Conservation (phyloP, 2,113 vertebrate genomes). For the Rhinogobius similis region DNA sequence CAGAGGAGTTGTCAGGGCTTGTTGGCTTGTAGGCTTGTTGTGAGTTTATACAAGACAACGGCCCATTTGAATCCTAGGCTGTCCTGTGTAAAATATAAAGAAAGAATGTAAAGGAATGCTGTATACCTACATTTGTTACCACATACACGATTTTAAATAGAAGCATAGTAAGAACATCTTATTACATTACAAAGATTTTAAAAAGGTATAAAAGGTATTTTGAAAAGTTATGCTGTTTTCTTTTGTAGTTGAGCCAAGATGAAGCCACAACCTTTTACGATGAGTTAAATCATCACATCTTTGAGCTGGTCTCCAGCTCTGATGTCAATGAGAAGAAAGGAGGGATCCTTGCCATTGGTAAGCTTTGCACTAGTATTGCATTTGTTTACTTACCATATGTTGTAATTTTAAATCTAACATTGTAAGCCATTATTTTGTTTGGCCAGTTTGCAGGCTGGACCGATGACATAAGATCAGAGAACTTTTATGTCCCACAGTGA, state of each 20-base stretch:
- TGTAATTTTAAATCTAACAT: background rate
- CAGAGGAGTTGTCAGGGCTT: background rate
- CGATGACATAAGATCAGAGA: background rate
- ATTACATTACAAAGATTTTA: too few species aligned
- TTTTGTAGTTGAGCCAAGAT: conserved; percentile 91
- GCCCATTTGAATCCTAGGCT: background rate
- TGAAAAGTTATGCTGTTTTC: background rate
- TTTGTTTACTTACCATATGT: background rate
- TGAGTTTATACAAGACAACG: background rate
- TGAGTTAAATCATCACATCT: conserved; percentile 98
- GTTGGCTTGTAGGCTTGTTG: background rate
- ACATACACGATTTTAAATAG: too few species aligned
- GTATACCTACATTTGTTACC: background rate
- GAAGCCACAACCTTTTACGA: conserved; percentile 98
- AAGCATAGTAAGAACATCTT: too few species aligned
- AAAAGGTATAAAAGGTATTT: too few species aligned
- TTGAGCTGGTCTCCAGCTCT: conserved; percentile 98
- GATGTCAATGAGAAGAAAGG: conserved; percentile 98
- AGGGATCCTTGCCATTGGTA: conserved; percentile 97
- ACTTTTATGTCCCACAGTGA: too few species aligned
- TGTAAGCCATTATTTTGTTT: background rate
- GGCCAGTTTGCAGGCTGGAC: too few species aligned
- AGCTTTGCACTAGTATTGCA: conserved; percentile 28
- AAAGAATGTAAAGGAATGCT: background rate
- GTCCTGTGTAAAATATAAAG: background rate